Conservation (phyloP, 2,888 invertebrate genomes). For the Frankliniella intonsa region DNA sequence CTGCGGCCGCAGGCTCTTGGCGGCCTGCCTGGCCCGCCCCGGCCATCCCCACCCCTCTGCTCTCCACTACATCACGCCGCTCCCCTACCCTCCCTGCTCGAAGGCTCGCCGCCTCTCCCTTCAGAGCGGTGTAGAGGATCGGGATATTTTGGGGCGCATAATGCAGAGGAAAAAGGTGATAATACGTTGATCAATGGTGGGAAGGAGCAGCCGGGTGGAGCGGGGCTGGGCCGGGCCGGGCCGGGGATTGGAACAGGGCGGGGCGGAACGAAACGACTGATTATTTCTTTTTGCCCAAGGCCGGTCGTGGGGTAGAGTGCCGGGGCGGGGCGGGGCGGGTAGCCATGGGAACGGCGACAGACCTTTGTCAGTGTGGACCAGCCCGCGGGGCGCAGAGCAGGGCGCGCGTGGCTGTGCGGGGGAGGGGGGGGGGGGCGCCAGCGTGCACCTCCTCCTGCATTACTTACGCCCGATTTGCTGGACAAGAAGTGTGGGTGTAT, state of each 20-base stretch:
- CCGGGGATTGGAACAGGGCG: neutral
- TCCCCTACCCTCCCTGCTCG: neutral
- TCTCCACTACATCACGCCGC: neutral
- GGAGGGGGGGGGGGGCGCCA: neutral
- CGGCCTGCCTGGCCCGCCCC: too few relatives aligned
- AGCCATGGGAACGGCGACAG: neutral
- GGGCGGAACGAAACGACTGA: neutral
- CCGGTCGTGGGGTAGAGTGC: neutral
- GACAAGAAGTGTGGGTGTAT: neutral
- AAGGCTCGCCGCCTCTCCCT: neutral
- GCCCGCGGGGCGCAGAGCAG: too few relatives aligned
- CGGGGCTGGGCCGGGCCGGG: neutral
- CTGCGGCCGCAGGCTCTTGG: too few relatives aligned
- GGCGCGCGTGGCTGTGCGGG: too few relatives aligned
- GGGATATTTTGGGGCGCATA: constrained; percentile 11
- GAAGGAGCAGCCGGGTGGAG: neutral
- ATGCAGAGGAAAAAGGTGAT: neutral
- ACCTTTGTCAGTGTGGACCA: too few relatives aligned
- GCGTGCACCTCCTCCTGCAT: neutral
- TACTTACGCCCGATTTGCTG: constrained; percentile 15
- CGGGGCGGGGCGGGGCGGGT: neutral
- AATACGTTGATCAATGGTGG: constrained; percentile 25
- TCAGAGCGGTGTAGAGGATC: neutral
- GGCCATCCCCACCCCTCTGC: neutral
- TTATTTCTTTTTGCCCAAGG: neutral